Conservation (phyloP, 2,888 invertebrate genomes). For the Luffia ferchaultella region DNA sequence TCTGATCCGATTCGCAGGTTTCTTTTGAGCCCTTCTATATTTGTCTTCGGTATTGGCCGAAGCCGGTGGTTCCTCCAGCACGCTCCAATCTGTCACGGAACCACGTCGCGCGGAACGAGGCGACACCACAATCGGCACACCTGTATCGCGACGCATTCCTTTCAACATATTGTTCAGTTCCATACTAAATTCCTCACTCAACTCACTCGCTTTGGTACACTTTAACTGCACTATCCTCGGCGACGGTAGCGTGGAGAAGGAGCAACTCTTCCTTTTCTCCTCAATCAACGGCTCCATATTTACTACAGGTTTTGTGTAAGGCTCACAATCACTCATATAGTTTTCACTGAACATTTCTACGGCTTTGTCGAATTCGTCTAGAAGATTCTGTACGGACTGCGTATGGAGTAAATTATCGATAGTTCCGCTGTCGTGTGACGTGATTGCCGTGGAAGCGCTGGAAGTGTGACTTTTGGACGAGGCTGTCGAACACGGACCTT, state of each 20-base stretch:
- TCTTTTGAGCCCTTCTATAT: slow-evolving; percentile 44
- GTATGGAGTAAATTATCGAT: slow-evolving; percentile 12
- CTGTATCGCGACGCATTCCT: slow-evolving; percentile 30
- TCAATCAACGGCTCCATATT: slow-evolving; percentile 18
- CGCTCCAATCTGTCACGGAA: slow-evolving; percentile 57
- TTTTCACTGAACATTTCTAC: slow-evolving; percentile 53
- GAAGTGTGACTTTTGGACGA: slow-evolving; percentile 34
- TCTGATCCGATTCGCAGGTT: slow-evolving; percentile 40
- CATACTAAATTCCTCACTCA: slow-evolving; percentile 47
- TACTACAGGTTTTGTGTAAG: slow-evolving; percentile 36
- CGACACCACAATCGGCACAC: slow-evolving; percentile 16
- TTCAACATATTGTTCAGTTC: slow-evolving; percentile 28
- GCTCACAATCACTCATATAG: slow-evolving; percentile 52
- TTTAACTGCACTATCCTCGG: slow-evolving; percentile 45
- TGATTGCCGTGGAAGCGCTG: slow-evolving; percentile 37
- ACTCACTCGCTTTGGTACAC: slow-evolving; percentile 30
- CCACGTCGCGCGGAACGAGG: slow-evolving; percentile 31
- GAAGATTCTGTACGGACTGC: slow-evolving; percentile 38
- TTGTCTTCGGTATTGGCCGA: slow-evolving; percentile 28
- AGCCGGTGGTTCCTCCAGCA: slow-evolving; percentile 37
- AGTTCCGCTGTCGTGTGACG: slow-evolving; percentile 36
- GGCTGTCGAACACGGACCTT: slow-evolving; percentile 29
- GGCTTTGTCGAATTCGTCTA: slow-evolving; percentile 47
- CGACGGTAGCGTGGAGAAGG: slow-evolving; percentile 41
- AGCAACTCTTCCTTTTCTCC: slow-evolving; percentile 44